Base-by-base conservation (phyloP, 1,140 invertebrate genomes). In the Reticulitermes speratus region DNA sequence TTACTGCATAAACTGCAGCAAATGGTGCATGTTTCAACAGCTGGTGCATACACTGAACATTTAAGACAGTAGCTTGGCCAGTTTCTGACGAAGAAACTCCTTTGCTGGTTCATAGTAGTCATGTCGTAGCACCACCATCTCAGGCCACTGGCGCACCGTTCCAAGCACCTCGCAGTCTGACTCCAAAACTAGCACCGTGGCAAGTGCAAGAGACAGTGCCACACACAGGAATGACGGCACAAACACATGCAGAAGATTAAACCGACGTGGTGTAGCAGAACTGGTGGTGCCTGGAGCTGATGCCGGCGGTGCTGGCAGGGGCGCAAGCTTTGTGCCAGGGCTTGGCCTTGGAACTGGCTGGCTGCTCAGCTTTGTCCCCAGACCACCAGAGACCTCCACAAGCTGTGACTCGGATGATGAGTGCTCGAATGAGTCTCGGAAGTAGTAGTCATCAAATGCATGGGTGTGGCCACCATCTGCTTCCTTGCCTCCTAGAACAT, bases 31-130 rank as follows among this genome's bases (percentile, higher is more conserved):
- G 9, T 55, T 55, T 55, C 52, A 55, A 21, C 19, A 55, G 3
- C 52, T 5, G 19, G 19, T 55, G 52, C 38, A 84, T 21, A 25
- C n/a, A 2, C 44, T 44, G 30, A 32, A 44, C 30, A 84, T 84
- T 86, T 86, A 86, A 38, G 82, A 86, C 44, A 86, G 38, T 1
- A 86, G 32, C 48, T 69, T 83, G 38, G 86, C 32, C 82, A 87
- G 82, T 83, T 84, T 87, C n/a, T 85, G 87, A n/a, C 87, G 81
- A 44, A 91, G 75, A 85, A 88, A 97, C 88, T 96, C 94, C 91
- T 96, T 97, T 44, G 96, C 92, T 14, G 96, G 96, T 89, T 95
- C 94, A 90, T 97, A 97, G 90, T 97, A 96, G 89, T 96, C 95
- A 89, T 94, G 94, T 87, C 94, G 93, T 82, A 97, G 92, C 84